Base-by-base conservation (phyloP, 2,113 vertebrate species). In the Acrocephalus arundinaceus region DNA sequence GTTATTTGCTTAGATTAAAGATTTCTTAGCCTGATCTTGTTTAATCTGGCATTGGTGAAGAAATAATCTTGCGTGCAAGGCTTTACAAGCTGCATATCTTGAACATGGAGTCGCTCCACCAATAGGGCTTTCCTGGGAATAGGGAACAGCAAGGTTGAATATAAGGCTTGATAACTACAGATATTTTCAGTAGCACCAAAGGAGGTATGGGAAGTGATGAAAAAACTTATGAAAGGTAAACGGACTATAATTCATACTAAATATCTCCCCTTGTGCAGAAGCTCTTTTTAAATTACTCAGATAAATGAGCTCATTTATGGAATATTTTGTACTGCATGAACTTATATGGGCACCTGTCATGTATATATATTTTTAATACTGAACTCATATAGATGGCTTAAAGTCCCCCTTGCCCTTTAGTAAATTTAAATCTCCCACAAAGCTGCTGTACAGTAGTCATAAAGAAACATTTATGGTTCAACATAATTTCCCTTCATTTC, bases 381-480 rank as follows among this genome's bases (percentile, higher is more conserved):
- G 89, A 97, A 94, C 91, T 96, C 91, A 75, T 95, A 89, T 94
- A 61, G 90, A 97, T 57, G 96, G 88, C 55, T 94, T 95, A 88
- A 90, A 90, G 90, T 97, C 88, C 94, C 90, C 85, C 95, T 91
- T 96, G 96, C 96, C 66, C 87, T 97, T 98, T 97, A 92, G 93
- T 97, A 97, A 96, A 97, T 97, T 97, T 97, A 95, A 93, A 93
- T 96, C 95, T 97, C 96, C 91, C 94, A 96, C 94, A 96, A 95
- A 96, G 96, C 97, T 96, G 88, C 89, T 94, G 95, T 96, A 89
- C 95, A 95, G 94, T 97, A 97, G 93, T 97, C 95, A 96, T 97
- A 98, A 98, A 97, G 97, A 97, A 95, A 95, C 97, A 97, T 97
- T 98, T 97, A 97, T 97, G 97, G 95, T 97, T 97, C 96, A 96